Conservation (phyloP, 2,888 invertebrate species). For the Paralinhomoeus sp. region DNA sequence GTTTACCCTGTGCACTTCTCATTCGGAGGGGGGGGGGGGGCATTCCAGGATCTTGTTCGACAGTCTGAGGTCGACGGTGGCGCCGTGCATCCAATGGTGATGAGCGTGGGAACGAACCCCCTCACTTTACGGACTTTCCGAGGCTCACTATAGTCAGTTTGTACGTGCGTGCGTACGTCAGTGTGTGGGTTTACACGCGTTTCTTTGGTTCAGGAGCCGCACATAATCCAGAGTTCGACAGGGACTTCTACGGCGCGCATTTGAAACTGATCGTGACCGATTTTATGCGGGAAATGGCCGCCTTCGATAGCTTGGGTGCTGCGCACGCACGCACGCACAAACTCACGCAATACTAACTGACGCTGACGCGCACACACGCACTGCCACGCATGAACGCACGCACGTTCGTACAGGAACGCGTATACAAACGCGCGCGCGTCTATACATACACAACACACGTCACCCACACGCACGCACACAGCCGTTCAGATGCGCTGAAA, state of each 20-base stretch:
- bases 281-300: slow-evolving; percentile 57
- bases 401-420: too few species aligned
- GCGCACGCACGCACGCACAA: too few species aligned
- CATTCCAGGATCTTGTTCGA: too few species aligned
- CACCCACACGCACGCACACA: too few species aligned
- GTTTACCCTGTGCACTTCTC: too few species aligned
- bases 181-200: not conserved
- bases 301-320: slow-evolving; percentile 48
- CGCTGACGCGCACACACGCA: too few species aligned
- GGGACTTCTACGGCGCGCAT: slow-evolving; percentile 61
- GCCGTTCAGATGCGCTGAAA: too few species aligned
- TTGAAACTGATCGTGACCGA: slow-evolving; percentile 56
- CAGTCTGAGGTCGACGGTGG: slow-evolving; percentile 42
- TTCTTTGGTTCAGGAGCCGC: slow-evolving; percentile 48
- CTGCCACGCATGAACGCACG: too few species aligned
- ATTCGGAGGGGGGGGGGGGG: too few species aligned
- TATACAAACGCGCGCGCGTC: too few species aligned
- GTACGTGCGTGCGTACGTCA: not conserved
- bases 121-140: slow-evolving; percentile 66
- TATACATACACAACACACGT: too few species aligned
- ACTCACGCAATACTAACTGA: too few species aligned
- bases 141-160: slow-evolving; percentile 54
- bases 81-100: slow-evolving; percentile 56
- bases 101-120: slow-evolving; percentile 90
- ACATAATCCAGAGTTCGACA: slow-evolving; percentile 57